Percentiles rank a stretch among this genome's conserved stretches.
Conservation (phyloP, 2,888 invertebrate species). For the Drosophila algonquin region DNA sequence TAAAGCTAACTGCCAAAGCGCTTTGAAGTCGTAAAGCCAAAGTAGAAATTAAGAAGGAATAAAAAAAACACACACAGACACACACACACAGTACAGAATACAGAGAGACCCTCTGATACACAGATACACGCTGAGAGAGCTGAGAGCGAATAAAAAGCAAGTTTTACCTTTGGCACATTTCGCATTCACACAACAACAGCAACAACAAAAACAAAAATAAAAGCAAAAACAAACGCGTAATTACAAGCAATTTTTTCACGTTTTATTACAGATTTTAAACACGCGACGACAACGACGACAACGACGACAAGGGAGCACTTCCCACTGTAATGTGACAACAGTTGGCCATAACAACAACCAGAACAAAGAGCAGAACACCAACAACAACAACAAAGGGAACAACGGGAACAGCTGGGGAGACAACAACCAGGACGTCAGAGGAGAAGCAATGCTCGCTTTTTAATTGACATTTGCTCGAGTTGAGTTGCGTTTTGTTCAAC, state of each 20-base stretch:
- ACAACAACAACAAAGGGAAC: slow-evolving; percentile 32
- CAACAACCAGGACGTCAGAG: slow-evolving; percentile 40
- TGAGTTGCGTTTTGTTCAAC: slow-evolving; percentile 62
- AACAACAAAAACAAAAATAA: slow-evolving; percentile 18
- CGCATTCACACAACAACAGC: slow-evolving; percentile 54
- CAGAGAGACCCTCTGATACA: slow-evolving; percentile 12
- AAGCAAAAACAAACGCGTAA: slow-evolving; percentile 57
- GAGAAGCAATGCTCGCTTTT: slow-evolving; percentile 67
- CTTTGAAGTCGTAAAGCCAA: slow-evolving; percentile 74
- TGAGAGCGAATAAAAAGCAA: slow-evolving; percentile 67
- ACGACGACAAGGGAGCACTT: slow-evolving; percentile 62
- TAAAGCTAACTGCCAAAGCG: slow-evolving; percentile 69
- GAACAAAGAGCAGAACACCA: slow-evolving; percentile 26
- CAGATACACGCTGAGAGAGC: slow-evolving; percentile 24
- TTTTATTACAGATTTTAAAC: slow-evolving; percentile 79
- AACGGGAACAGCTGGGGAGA: slow-evolving; percentile 19
- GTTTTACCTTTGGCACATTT: slow-evolving; percentile 68
- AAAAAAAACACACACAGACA: slow-evolving; percentile 6
- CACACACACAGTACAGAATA: background rate
- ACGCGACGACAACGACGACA: slow-evolving; percentile 47
- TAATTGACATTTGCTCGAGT: slow-evolving; percentile 74
- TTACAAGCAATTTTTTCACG: slow-evolving; percentile 76
- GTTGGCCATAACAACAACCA: slow-evolving; percentile 50
- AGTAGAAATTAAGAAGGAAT: slow-evolving; percentile 46
- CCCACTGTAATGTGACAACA: slow-evolving; percentile 80